Conservation (phyloP, 2,888 invertebrate species). For the Ichneumoninae sp. region DNA sequence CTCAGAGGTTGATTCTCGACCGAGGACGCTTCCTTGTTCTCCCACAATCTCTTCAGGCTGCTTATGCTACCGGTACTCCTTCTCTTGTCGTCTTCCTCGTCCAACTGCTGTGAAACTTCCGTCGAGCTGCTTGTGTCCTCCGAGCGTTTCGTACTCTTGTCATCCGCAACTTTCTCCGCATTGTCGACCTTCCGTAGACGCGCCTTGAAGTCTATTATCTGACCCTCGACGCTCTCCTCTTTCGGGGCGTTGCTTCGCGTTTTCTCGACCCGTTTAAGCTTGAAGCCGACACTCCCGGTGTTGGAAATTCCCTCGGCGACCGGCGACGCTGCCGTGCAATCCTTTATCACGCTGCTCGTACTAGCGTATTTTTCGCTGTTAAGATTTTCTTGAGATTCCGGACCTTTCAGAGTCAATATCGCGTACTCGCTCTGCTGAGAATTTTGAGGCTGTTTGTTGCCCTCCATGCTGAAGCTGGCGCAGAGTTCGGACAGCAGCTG, state of each 20-base stretch:
- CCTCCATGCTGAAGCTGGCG: constrained; percentile 92
- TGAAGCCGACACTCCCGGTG: constrained; percentile 78
- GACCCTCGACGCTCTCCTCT: constrained; percentile 86
- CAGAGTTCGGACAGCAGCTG: constrained; percentile 94
- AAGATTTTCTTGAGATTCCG: constrained; percentile 71
- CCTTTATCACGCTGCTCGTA: constrained; percentile 62
- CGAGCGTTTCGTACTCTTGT: constrained; percentile 74
- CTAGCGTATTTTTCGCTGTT: constrained; percentile 72
- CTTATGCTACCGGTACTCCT: constrained; percentile 97
- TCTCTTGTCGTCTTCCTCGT: constrained; percentile 93
- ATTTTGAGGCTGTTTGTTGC: constrained; percentile 80
- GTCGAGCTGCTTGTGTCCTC: constrained; percentile 75
- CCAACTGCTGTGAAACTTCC: constrained; percentile 78
- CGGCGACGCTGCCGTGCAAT: constrained; percentile 73
- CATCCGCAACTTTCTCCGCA: constrained; percentile 77
- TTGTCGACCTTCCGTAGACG: constrained; percentile 92
- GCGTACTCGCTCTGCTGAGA: constrained; percentile 78
- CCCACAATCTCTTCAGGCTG: constrained; percentile 96
- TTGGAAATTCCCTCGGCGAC: constrained; percentile 74
- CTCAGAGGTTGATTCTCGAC: constrained; percentile 87
- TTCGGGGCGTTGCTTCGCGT: constrained; percentile 85
- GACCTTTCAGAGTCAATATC: constrained; percentile 71
- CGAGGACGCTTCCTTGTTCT: constrained; percentile 88
- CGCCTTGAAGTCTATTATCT: constrained; percentile 94
- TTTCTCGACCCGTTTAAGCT: constrained; percentile 91